phyloP scores from a whole-genome alignment of 2,113 vertebrate genomes.

The Odobenus rosmarus region DNA sequence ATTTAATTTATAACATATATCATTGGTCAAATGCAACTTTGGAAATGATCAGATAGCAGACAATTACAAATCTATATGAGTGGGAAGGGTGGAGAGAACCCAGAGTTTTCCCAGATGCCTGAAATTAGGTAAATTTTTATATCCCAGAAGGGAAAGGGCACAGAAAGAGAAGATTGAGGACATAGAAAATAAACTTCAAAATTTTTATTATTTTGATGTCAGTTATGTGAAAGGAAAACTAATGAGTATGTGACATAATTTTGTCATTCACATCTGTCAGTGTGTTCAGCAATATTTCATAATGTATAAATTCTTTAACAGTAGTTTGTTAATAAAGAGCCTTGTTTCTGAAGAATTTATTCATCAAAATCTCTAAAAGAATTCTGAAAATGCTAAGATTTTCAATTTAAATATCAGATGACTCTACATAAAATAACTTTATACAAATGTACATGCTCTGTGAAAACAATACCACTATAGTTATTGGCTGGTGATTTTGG shows the following conservation, averaged over 20 bases:
- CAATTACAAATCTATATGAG: neutral
- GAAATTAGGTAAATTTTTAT: neutral
- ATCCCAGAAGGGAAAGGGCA: neutral
- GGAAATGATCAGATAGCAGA: neutral
- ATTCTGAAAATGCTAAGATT: conserved; percentile 21
- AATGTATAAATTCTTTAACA: neutral
- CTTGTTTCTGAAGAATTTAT: neutral
- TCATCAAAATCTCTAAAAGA: neutral
- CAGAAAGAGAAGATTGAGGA: neutral
- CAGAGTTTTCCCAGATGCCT: neutral
- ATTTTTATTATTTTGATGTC: neutral
- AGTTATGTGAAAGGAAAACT: neutral
- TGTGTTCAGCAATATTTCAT: neutral
- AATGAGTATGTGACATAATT: neutral
- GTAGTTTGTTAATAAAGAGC: neutral
- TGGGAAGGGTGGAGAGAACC: neutral
- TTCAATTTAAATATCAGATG: neutral
- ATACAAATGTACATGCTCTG: neutral
- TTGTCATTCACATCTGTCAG: neutral
- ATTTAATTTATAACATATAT: neutral
- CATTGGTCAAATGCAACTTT: neutral
- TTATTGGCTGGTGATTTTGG: neutral
- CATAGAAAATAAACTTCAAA: neutral
- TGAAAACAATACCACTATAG: neutral
- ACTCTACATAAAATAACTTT: neutral